Evolutionary conservation across 2,888 invertebrate genomes (phyloP), one percentile per base, ranked within the genome.

Genomic region (Punctoribates punctum): DNA sequence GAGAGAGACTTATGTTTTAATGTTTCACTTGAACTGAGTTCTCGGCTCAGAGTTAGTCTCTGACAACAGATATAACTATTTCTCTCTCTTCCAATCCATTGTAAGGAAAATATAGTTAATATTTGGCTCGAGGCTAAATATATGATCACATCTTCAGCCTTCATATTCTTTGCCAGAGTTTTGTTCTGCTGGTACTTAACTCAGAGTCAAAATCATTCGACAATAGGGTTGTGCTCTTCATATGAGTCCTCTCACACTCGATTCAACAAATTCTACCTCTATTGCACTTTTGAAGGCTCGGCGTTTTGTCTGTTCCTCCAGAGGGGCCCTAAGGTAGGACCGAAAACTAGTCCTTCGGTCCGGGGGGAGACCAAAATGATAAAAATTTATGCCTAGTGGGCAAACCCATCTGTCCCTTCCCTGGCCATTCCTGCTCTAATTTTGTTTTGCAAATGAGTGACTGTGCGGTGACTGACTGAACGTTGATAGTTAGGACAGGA

Each of bases 171-270:
- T 34, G 34, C 34, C 34, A 34, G 34, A 57, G 57, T 57, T 23
- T 9, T 65, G n/a, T 65, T 70, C 70, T 65, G 38, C 67, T 67
- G 70, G 70, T 70, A 46, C 70, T 70, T 70, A 70, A 70, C 20
- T 11, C 15, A 70, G 27, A 65, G 62, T 65, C 34, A 65, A 65
- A 70, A 70, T 46, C 70, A 70, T 70, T 70, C 42, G 42, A 13
- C 17, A 38, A 70, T 70, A 70, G 70, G 70, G 70, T 70, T 70
- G 70, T 70, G 23, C 42, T 70, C 34, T 29, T 57, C 57, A 65
- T 23, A 8, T 20, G 23, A 65, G 34, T 65, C 11, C 34, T 34
- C 29, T 11, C 60, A 20, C 4, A 20, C 9, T 57, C 57, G 9
- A 13, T 20, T 6, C n/a, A 8, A 48, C 17, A 48, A n/a, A 15